Evolutionary conservation across 2,113 vertebrate species (phyloP).

Genomic region (Oenanthe oenanthe): DNA sequence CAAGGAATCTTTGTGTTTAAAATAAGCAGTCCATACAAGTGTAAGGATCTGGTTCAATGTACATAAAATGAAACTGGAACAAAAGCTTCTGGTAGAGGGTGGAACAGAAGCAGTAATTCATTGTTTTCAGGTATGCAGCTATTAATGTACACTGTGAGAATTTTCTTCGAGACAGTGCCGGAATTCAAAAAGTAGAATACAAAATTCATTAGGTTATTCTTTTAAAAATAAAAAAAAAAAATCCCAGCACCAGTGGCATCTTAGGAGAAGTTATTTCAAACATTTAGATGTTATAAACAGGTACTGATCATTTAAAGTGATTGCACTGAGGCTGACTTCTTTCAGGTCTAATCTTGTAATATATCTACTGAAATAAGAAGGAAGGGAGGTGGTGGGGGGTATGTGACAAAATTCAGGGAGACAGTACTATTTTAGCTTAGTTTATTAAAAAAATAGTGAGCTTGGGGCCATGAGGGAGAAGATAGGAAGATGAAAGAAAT

Average conservation of each 20-base stretch:
- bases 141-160: background rate
- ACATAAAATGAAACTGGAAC: background rate
- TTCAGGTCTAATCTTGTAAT: background rate
- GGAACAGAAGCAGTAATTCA: background rate
- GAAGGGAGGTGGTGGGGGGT: accelerated
- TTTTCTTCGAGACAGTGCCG: background rate
- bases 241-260: background rate
- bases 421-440: background rate
- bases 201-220: background rate
- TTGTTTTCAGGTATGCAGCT: background rate
- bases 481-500: background rate
- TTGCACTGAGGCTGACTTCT: background rate
- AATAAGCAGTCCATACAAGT: background rate
- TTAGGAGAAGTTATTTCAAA: background rate
- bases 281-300: background rate
- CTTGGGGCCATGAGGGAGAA: background rate
- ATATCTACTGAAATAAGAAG: background rate
- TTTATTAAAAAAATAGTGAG: background rate
- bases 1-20: background rate
- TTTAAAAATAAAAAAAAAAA: background rate
- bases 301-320: background rate
- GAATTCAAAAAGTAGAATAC: background rate
- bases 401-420: background rate
- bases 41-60: background rate
- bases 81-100: background rate